These are phyloP conservation scores for Prionace glauca DNA, from an alignment of 2,797 vertebrate species.

Conservation along the genomic window DNA sequence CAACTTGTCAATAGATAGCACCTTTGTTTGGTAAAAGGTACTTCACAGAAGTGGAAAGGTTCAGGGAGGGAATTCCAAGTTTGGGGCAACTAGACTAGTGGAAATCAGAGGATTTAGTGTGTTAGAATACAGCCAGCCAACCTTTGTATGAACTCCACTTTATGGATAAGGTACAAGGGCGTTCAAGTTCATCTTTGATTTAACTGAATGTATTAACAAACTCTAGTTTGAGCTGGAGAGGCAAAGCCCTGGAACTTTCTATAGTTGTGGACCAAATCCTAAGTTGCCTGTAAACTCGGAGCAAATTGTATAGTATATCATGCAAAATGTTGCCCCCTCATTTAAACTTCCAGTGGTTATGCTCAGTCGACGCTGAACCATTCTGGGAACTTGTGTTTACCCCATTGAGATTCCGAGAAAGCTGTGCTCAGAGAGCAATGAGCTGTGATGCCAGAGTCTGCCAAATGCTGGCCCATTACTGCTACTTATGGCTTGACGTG, in stretches of 20 bases:
- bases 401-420: neutral
- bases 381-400: neutral
- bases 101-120: neutral
- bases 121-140: neutral
- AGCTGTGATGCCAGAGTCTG: constrained; percentile 11
- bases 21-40: neutral
- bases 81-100: neutral
- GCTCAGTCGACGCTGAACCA: neutral
- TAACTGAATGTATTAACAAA: neutral
- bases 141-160: neutral
- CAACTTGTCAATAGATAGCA: neutral
- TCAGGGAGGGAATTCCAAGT: neutral
- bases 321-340: neutral
- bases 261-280: neutral
- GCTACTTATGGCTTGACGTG: neutral
- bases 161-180: neutral
- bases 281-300: neutral
- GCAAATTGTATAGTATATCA: neutral
- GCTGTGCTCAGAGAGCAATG: neutral
- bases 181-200: neutral
- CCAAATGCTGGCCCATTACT: neutral
- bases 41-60: neutral
- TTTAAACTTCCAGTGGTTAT: neutral
- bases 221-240: neutral
- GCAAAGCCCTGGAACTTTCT: neutral